Evolutionary conservation across 2,113 vertebrate species (phyloP).

Genomic region (Platysternon megacephalum): DNA sequence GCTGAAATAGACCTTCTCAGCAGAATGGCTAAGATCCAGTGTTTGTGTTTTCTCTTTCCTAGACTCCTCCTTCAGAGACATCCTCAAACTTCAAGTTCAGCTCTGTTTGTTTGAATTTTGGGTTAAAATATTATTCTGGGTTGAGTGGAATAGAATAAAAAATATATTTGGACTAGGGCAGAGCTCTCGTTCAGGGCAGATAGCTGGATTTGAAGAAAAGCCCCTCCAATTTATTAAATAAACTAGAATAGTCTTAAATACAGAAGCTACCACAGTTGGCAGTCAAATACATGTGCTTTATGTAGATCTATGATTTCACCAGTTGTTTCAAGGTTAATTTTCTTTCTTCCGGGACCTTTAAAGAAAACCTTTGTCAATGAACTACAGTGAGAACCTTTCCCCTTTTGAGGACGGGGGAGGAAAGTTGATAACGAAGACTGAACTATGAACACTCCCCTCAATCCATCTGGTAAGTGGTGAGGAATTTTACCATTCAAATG

Average conservation of each 20-base stretch:
- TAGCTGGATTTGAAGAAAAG: background rate
- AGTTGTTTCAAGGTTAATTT: background rate
- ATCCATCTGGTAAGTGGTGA: background rate
- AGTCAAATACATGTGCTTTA: background rate
- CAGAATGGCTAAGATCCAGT: background rate
- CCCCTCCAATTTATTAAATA: background rate
- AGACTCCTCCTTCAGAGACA: background rate
- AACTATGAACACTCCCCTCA: background rate
- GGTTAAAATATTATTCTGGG: background rate
- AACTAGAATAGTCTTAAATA: background rate
- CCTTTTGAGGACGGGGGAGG: background rate
- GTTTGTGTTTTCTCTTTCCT: background rate
- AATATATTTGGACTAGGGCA: background rate
- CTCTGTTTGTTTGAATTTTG: background rate
- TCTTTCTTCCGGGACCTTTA: background rate
- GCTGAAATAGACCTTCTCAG: background rate
- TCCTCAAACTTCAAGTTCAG: background rate
- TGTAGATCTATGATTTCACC: background rate
- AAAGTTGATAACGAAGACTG: background rate
- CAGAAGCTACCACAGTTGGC: background rate
- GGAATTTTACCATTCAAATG: background rate
- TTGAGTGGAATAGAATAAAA: background rate
- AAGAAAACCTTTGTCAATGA: background rate
- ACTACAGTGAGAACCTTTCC: background rate
- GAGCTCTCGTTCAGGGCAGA: background rate